These are phyloP conservation scores for Mimas tiliae DNA, from an alignment of 2,888 invertebrate genomes.

Conservation along the genomic window DNA sequence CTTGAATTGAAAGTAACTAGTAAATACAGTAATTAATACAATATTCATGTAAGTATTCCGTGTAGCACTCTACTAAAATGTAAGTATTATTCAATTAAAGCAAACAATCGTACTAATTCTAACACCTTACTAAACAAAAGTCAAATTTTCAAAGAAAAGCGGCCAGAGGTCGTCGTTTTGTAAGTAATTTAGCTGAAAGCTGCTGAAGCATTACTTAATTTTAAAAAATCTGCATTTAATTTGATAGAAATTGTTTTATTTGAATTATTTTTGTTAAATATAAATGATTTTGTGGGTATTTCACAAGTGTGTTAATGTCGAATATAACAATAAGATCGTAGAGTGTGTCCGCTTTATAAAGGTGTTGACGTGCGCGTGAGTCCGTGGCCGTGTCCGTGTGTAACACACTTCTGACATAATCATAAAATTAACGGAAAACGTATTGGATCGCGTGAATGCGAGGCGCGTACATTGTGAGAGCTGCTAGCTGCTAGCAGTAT, in stretches of 20 bases:
- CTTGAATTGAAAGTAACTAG: background rate
- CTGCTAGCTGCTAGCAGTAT: conserved; percentile 82
- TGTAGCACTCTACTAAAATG: background rate
- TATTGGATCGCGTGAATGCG: conserved; percentile 62
- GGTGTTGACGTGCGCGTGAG: conserved; percentile 46
- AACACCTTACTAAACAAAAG: conserved; percentile 13
- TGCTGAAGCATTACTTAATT: conserved; percentile 73
- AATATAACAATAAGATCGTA: conserved; percentile 33
- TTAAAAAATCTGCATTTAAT: conserved; percentile 63
- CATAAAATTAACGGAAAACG: conserved; percentile 55
- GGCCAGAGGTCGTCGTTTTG: conserved; percentile 46
- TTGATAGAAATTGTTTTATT: conserved; percentile 66
- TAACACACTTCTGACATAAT: conserved; percentile 55
- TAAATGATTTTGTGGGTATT: conserved; percentile 54
- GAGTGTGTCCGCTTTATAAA: conserved; percentile 55
- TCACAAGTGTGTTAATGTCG: conserved; percentile 49
- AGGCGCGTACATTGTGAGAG: conserved; percentile 64
- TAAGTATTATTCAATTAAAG: conserved; percentile 14
- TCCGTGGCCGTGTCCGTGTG: no score
- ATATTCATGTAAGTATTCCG: conserved; percentile 1
- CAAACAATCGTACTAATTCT: conserved; percentile 10
- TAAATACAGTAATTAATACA: conserved; percentile 10
- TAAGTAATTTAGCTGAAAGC: conserved; percentile 66
- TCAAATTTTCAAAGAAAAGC: conserved; percentile 28
- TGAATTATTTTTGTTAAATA: conserved; percentile 57